Conservation (phyloP, 2,888 invertebrate genomes). For the Teleogryllus oceanicus region DNA sequence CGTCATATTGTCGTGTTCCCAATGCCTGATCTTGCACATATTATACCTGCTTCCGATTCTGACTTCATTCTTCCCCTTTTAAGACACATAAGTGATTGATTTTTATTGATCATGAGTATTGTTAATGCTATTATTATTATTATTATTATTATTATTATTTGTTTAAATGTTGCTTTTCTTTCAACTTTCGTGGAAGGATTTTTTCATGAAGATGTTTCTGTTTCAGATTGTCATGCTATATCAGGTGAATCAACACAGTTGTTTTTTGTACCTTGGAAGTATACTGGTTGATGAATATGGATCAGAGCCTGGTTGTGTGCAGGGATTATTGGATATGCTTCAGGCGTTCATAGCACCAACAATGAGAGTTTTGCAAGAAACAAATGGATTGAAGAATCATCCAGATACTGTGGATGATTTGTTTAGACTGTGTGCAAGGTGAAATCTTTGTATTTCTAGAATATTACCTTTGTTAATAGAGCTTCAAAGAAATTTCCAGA, state of each 20-base stretch:
- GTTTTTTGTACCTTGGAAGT: constrained; percentile 85
- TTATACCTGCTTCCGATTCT: too few species aligned
- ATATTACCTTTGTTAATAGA: too few species aligned
- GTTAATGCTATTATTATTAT: too few species aligned
- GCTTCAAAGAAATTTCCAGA: too few species aligned
- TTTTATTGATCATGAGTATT: too few species aligned
- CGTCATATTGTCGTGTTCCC: too few species aligned
- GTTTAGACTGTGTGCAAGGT: constrained; percentile 76
- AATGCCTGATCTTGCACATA: too few species aligned
- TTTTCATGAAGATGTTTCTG: constrained; percentile 22
- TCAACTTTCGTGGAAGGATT: background rate
- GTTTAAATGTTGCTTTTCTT: background rate
- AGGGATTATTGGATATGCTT: constrained; percentile 79
- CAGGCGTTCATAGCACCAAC: constrained; percentile 78
- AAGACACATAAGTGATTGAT: too few species aligned
- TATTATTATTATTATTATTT: too few species aligned
- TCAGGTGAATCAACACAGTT: constrained; percentile 75
- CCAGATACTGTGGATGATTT: constrained; percentile 98
- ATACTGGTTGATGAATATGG: constrained; percentile 90
- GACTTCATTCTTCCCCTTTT: too few species aligned
- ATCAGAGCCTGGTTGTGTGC: constrained; percentile 63
- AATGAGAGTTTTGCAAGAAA: constrained; percentile 73
- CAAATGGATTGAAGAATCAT: constrained; percentile 79
- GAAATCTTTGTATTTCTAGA: constrained; percentile 21
- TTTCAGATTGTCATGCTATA: constrained; percentile 69